These are phyloP conservation scores for Calonectris borealis DNA, from an alignment of 2,113 vertebrate species.

Conservation along the genomic window DNA sequence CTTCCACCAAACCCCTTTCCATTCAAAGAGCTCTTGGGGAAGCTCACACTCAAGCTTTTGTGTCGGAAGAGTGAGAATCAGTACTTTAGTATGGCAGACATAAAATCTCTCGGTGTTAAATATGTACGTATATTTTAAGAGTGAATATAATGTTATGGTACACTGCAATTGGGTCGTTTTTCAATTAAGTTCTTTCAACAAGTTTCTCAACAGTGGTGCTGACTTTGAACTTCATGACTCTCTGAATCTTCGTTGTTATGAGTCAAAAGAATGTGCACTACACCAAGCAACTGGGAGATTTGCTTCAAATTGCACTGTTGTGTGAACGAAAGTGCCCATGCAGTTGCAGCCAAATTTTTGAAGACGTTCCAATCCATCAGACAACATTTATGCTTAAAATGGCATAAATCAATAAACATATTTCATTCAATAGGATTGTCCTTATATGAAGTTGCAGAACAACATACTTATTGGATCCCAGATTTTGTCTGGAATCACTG, in stretches of 20 bases:
- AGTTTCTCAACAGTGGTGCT: not conserved
- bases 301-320: not conserved
- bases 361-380: not conserved
- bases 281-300: not conserved
- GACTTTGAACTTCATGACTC: not conserved
- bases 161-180: not conserved
- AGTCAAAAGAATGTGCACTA: not conserved
- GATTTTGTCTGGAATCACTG: not conserved
- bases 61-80: not conserved
- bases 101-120: not conserved
- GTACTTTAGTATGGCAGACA: not conserved
- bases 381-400: not conserved
- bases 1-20: not conserved
- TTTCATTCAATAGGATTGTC: not conserved
- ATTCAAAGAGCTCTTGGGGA: not conserved
- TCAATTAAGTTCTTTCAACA: not conserved
- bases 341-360: not conserved
- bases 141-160: not conserved
- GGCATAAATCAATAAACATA: not conserved
- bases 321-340: not conserved
- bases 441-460: not conserved
- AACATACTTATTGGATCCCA: not conserved
- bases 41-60: not conserved
- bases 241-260: not conserved
- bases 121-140: not conserved